Evolutionary conservation across 2,888 invertebrate genomes (phyloP).

Genomic region (Meta bourneti): DNA sequence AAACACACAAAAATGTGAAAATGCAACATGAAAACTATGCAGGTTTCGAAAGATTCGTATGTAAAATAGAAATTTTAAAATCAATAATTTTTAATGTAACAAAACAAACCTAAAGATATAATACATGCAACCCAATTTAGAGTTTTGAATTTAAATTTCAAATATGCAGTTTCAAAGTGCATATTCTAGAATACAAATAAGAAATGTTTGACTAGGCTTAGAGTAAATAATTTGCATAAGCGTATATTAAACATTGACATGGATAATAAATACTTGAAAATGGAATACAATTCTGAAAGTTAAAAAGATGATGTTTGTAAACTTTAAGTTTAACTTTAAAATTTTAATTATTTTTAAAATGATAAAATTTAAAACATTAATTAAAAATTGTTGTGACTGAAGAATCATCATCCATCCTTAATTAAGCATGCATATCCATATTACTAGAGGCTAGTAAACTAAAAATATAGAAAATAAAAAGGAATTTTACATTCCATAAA

Average conservation of each 20-base stretch:
- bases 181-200: background rate
- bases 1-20: background rate
- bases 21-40: background rate
- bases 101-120: background rate
- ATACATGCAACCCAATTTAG: background rate
- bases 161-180: background rate
- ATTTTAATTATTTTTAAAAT: background rate
- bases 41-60: background rate
- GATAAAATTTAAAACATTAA: background rate
- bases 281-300: background rate
- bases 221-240: constrained; percentile 4
- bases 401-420: background rate
- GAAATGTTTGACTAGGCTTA: background rate
- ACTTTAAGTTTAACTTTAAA: background rate
- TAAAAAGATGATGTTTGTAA: constrained; percentile 6
- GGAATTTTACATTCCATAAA: background rate
- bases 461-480: background rate
- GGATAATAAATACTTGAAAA: constrained; percentile 14
- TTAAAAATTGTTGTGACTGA: background rate
- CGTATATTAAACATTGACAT: constrained; percentile 15
- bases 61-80: background rate
- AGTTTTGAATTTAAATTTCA: background rate
- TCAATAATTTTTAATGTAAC: background rate
- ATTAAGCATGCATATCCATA: background rate
- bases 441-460: background rate